A percentile compares a stretch with the other conserved stretches of the same genome.
Conservation (phyloP, 2,888 invertebrate genomes). For the Cacoxenus indagator region DNA sequence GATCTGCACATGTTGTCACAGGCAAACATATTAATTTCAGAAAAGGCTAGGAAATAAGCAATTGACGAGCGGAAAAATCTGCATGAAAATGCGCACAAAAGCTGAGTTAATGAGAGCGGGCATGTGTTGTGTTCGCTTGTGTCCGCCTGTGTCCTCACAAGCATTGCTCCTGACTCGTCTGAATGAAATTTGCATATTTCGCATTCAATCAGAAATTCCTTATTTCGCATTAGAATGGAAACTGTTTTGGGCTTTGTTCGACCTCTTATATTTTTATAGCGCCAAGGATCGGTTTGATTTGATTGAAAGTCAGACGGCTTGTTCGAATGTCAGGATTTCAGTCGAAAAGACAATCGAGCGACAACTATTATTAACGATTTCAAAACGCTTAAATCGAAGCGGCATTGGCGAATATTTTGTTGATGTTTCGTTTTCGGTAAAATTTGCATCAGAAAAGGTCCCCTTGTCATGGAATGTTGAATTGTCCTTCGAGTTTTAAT, state of each 20-base stretch:
- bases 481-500: conserved; percentile 39
- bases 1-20: neutral
- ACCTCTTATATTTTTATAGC: conserved; percentile 3
- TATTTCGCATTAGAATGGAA: conserved; percentile 24
- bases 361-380: conserved; percentile 43
- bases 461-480: conserved; percentile 4
- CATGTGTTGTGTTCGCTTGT: conserved; percentile 23
- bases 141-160: conserved; percentile 23
- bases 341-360: conserved; percentile 33
- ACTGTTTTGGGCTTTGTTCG: conserved; percentile 41
- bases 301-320: conserved; percentile 13
- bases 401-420: conserved; percentile 7
- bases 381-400: conserved; percentile 17
- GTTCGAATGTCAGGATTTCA: conserved; percentile 32
- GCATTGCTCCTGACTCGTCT: too few species aligned
- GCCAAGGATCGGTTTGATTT: neutral
- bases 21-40: conserved; percentile 32
- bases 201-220: conserved; percentile 41
- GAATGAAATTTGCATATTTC: conserved; percentile 38
- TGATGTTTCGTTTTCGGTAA: conserved; percentile 6
- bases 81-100: conserved; percentile 36
- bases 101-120: conserved; percentile 22
- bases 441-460: conserved; percentile 39
- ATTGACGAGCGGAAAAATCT: conserved; percentile 22
- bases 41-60: conserved; percentile 30